phyloP scores from a whole-genome alignment of 2,888 invertebrate species.

The Ganaspis brasiliensis region DNA sequence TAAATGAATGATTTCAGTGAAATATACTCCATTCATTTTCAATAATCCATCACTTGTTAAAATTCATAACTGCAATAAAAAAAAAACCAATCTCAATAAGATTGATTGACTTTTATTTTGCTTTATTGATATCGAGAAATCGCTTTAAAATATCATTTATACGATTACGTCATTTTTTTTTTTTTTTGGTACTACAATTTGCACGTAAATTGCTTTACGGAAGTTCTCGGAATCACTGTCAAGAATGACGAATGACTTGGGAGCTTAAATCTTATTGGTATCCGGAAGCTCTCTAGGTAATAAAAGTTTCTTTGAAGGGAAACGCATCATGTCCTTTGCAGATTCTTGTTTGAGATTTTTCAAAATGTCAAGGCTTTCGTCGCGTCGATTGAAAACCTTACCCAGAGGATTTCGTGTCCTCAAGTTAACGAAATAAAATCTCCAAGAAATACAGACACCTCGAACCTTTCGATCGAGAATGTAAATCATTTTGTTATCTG shows the following conservation, averaged over 20 bases:
- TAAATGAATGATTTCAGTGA: conserved; percentile 4
- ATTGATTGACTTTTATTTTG: no score
- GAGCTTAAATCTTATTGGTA: conserved; percentile 32
- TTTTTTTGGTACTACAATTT: not conserved
- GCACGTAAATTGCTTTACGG: conserved; percentile 29
- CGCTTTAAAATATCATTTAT: no score
- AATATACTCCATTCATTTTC: not conserved
- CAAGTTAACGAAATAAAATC: conserved; percentile 20
- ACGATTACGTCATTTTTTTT: no score
- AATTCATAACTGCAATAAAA: not conserved
- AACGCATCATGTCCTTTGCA: conserved; percentile 31
- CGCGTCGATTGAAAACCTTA: conserved; percentile 23
- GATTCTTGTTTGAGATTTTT: conserved; percentile 23
- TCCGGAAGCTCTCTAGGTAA: conserved; percentile 11
- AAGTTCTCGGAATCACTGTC: conserved; percentile 6
- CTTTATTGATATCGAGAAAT: no score
- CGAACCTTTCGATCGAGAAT: not conserved
- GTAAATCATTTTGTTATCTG: conserved; percentile 15
- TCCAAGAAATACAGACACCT: not conserved
- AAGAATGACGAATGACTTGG: conserved; percentile 4
- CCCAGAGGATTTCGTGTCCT: not conserved
- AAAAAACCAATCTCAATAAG: not conserved
- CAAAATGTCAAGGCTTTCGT: conserved; percentile 34
- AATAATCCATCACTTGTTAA: not conserved
- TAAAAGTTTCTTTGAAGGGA: conserved; percentile 25